Base-by-base conservation (phyloP, 2,888 invertebrate species). In the Drosophila bunnanda region DNA sequence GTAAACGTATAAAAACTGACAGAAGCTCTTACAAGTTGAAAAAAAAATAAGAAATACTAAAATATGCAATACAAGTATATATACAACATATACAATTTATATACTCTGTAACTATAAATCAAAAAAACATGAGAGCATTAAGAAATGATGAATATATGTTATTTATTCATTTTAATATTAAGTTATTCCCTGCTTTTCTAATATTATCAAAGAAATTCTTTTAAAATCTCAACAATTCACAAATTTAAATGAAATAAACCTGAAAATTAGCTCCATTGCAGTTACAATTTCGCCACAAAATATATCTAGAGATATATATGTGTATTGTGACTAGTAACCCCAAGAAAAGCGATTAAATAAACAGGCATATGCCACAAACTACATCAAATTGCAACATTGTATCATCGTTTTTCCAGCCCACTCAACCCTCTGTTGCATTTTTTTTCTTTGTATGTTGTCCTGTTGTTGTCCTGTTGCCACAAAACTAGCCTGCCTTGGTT, bases 311-410 rank as follows among this genome's bases (percentile, higher is more conserved):
- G 10, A 28, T 3, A 12, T 13, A 20, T n/a, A n/a, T n/a, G n/a
- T n/a, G n/a, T n/a, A n/a, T 8, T 1, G 15, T 2, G 1, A 52
- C 34, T 1, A 9, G 6, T 15, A 2, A 2, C 1, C 13, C 32
- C 10, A 34, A 15, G 50, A 22, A 34, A 41, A 41, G 8, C 10
- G 17, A 20, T 55, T 30, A 52, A 34, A 52, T 52, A 52, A 52
- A 36, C 22, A 10, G 50, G 34, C 50, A 52, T 52, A 52, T 52
- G 50, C 50, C 50, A 13, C 50, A 52, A 52, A 52, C 22, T 34
- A 34, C 50, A 50, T 50, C 20, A 20, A 50, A 34, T 50, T 50
- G 50, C 50, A 50, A 32, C 22, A 17, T 34, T 22, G 50, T 34
- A 15, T 50, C 15, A 0, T 4, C 15, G 20, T 52, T 52, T 9